A percentile compares a stretch with the other conserved stretches of the same genome.
These are phyloP conservation scores for Columba janthina DNA, from an alignment of 2,113 vertebrate genomes.

Conservation along the genomic window DNA sequence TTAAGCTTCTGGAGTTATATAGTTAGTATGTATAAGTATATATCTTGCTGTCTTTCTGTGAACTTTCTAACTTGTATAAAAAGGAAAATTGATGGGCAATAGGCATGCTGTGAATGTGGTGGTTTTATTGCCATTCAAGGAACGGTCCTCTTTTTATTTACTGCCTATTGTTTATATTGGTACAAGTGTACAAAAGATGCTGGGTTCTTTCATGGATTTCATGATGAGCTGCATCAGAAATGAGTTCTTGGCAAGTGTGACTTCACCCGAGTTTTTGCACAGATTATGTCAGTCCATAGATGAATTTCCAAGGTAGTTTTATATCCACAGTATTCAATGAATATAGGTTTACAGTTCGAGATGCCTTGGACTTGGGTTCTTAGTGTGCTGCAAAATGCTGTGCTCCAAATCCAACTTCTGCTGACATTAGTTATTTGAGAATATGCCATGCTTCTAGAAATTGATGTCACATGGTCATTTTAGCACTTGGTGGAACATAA, in stretches of 20 bases:
- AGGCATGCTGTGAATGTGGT: background rate
- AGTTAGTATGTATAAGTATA: background rate
- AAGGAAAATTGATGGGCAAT: background rate
- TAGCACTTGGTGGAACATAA: background rate
- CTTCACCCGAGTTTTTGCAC: background rate
- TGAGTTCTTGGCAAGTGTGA: background rate
- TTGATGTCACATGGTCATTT: background rate
- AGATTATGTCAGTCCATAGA: background rate
- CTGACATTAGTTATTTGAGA: background rate
- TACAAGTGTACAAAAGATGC: background rate
- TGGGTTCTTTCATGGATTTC: background rate
- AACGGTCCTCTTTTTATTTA: background rate
- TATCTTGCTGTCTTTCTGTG: background rate
- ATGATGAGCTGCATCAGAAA: background rate
- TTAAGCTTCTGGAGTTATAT: background rate
- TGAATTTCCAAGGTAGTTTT: background rate
- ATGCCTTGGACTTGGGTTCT: background rate
- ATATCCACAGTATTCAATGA: background rate
- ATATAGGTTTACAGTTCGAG: background rate
- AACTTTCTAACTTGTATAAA: background rate
- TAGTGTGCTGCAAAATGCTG: background rate
- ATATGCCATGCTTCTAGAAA: background rate
- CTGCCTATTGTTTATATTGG: background rate
- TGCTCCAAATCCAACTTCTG: background rate
- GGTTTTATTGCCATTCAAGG: background rate